Evolutionary conservation across 2,113 vertebrate genomes (phyloP), one percentile per base, ranked within the genome.

Genomic region (Suncus etruscus): DNA sequence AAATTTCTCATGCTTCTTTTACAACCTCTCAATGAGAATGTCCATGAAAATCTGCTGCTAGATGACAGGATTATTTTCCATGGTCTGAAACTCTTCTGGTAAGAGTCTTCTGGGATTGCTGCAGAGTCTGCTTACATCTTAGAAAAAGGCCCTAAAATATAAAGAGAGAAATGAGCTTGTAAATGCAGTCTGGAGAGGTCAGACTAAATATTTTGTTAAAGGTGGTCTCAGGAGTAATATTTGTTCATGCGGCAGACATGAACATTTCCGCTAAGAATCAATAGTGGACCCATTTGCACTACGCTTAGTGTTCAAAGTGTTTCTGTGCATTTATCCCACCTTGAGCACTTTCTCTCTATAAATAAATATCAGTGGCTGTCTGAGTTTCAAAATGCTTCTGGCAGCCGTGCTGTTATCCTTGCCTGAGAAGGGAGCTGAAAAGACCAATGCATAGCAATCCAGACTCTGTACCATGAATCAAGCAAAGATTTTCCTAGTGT

Each of bases 191-290:
- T 90, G 87, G 84, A 74, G 93, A 92, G 75, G 94, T 93, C 90
- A 94, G 85, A 94, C 90, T 90, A 94, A 96, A 95, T 88, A 91
- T 91, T 93, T 95, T 92, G 90, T 94, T 95, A 94, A 90, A 92
- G 82, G 22, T 47, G 24, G 95, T 95, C 95, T 94, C 91, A 16
- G 85, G 95, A 87, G 92, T n/a, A 85, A 79, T 90, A 81, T 92
- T 92, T 87, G 91, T 91, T 94, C 75, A 20, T 29, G 88, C 90
- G 66, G 90, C 80, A 69, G 92, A 94, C 80, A 11, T 45, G 81
- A 90, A 75, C 90, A 83, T 94, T 95, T 91, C 95, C 72, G 11
- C 95, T 65, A 73, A 90, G 92, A 92, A 94, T 95, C 96, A 92
- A 90, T 94, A 92, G 95, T 14, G 83, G 86, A 27, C 76, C 94